phyloP scores from a whole-genome alignment of 2,888 invertebrate genomes.

The Acleris holmiana region DNA sequence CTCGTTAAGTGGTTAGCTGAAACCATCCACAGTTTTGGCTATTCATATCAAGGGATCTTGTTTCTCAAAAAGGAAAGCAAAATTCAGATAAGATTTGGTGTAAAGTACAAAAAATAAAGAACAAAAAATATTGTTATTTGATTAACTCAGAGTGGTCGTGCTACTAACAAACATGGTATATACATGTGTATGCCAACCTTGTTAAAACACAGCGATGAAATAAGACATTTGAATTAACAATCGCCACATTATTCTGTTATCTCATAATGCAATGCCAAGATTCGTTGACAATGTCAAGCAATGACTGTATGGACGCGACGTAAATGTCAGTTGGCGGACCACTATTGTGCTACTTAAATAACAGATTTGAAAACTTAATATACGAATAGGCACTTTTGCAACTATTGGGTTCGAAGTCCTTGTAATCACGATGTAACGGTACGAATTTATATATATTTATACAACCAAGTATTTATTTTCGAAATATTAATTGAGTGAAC shows the following conservation, averaged over 20 bases:
- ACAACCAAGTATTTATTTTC: too few species aligned
- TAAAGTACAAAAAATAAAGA: conserved; percentile 38
- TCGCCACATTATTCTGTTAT: conserved; percentile 50
- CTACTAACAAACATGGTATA: conserved; percentile 40
- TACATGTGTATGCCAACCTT: conserved; percentile 51
- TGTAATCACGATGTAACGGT: too few species aligned
- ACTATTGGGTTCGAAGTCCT: background rate
- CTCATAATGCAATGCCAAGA: conserved; percentile 58
- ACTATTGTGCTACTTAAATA: conserved; percentile 51
- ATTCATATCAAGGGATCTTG: conserved; percentile 10
- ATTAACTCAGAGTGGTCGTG: conserved; percentile 39
- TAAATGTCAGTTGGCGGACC: conserved; percentile 71
- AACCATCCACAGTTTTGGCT: conserved; percentile 55
- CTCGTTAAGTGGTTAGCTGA: conserved; percentile 81
- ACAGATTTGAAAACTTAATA: conserved; percentile 38
- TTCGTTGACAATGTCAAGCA: conserved; percentile 64
- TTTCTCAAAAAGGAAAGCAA: background rate
- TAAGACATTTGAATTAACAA: conserved; percentile 58
- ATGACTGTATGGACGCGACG: conserved; percentile 56
- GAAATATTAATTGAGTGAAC: too few species aligned
- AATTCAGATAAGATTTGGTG: conserved; percentile 38
- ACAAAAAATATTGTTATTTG: conserved; percentile 41
- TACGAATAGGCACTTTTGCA: background rate
- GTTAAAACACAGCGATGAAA: conserved; percentile 52
- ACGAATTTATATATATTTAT: too few species aligned